A percentile compares a stretch with the other conserved stretches of the same genome.
Evolutionary conservation across 53 echinoderm and acorn worm genomes (phyloP).

Genomic region (Patiria pectinifera): DNA sequence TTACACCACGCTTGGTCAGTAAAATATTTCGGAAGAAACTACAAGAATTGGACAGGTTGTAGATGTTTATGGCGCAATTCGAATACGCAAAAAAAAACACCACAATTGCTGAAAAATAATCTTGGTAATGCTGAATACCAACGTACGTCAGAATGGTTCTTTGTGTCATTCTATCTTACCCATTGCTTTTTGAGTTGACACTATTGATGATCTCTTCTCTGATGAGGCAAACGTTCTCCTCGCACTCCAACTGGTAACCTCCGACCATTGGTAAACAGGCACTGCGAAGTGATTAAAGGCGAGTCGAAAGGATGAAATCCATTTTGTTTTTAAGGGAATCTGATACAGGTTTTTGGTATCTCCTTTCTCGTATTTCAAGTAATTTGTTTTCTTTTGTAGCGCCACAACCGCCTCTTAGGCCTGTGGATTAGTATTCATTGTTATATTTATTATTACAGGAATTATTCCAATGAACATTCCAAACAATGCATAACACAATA

Average conservation of each 20-base stretch:
- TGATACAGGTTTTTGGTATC: too few species aligned
- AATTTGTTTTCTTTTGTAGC: too few species aligned
- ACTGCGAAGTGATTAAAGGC: not conserved
- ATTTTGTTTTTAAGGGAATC: too few species aligned
- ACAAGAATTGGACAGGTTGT: too few species aligned
- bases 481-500: not conserved
- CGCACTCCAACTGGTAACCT: conserved; percentile 47
- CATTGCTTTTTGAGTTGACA: conserved; percentile 32
- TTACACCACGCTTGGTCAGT: not conserved
- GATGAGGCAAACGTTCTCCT: conserved; percentile 47
- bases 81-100: too few species aligned
- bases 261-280: conserved; percentile 30
- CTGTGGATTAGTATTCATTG: not conserved
- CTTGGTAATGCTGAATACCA: too few species aligned
- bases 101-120: too few species aligned
- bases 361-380: too few species aligned
- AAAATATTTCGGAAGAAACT: not conserved
- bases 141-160: too few species aligned
- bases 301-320: not conserved
- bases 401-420: too few species aligned
- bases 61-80: too few species aligned
- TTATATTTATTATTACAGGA: not conserved
- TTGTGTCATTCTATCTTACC: not conserved
- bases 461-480: too few species aligned
- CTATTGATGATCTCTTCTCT: conserved; percentile 32